Conservation (phyloP, 2,113 vertebrate species). For the Vulpes lagopus region DNA sequence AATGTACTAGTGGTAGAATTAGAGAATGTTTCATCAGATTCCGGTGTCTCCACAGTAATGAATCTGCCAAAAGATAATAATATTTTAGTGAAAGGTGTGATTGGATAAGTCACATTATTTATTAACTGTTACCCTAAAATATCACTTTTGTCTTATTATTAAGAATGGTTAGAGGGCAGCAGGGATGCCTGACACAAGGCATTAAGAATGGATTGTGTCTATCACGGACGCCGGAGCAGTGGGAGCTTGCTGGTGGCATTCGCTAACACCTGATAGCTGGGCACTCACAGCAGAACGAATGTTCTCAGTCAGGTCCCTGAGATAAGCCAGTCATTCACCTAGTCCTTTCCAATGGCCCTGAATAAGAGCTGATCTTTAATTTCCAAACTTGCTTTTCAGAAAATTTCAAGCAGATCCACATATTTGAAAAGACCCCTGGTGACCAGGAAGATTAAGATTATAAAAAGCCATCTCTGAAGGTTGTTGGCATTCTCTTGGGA, state of each 20-base stretch:
- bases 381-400: constrained; percentile 73
- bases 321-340: not conserved
- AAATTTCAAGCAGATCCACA: not conserved
- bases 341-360: constrained; percentile 61
- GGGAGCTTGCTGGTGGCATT: not conserved
- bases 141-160: constrained; percentile 92
- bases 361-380: not conserved
- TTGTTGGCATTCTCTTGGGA: not conserved
- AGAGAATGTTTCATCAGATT: constrained; percentile 88
- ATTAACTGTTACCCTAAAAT: constrained; percentile 95
- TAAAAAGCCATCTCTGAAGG: not conserved
- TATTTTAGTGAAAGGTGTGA: constrained; percentile 92
- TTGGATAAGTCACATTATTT: constrained; percentile 93
- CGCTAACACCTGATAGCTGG: not conserved
- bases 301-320: constrained; percentile 28
- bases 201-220: constrained; percentile 88
- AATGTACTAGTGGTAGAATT: constrained; percentile 90
- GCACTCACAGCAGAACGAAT: constrained; percentile 3
- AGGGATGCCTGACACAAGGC: constrained; percentile 90
- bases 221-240: constrained; percentile 74
- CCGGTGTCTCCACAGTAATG: constrained; percentile 91
- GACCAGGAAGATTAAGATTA: not conserved
- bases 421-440: not conserved
- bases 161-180: constrained; percentile 88
- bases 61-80: constrained; percentile 96